A percentile compares a stretch with the other conserved stretches of the same genome.
Conservation (phyloP, 2,113 vertebrate species). For the Oncorhynchus gorbuscha region DNA sequence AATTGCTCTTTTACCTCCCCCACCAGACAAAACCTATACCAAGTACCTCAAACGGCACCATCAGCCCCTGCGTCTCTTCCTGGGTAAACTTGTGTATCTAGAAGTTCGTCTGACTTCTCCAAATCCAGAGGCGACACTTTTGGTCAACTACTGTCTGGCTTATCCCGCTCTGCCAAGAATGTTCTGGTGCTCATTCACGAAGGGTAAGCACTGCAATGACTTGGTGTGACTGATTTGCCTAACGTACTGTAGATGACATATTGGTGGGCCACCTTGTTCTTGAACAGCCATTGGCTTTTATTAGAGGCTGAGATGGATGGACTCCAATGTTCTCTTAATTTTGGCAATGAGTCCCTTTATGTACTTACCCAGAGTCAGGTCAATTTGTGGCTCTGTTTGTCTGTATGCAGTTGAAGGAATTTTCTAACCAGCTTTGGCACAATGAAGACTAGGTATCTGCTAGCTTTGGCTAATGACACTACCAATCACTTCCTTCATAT, state of each 20-base stretch:
- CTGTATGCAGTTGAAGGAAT: too few species aligned
- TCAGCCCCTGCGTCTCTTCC: constrained; percentile 57
- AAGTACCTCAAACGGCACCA: constrained; percentile 46
- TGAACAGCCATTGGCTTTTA: neutral
- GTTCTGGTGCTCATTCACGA: constrained; percentile 69
- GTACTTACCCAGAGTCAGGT: too few species aligned
- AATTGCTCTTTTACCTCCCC: too few species aligned
- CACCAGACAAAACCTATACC: constrained; percentile 56
- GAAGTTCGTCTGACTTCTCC: constrained; percentile 57
- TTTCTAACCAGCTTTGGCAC: too few species aligned
- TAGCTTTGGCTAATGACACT: too few species aligned
- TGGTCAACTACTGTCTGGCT: constrained; percentile 74
- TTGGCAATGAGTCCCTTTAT: too few species aligned
- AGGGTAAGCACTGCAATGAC: constrained; percentile 53
- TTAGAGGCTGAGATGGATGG: too few species aligned
- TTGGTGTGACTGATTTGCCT: neutral
- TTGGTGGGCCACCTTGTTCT: neutral
- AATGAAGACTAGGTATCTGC: too few species aligned
- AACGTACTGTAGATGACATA: neutral
- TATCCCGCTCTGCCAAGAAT: constrained; percentile 61
- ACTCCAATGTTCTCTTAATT: too few species aligned
- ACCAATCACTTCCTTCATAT: too few species aligned
- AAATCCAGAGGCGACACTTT: constrained; percentile 48
- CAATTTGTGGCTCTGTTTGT: too few species aligned
- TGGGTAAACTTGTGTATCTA: constrained; percentile 66